phyloP scores from a whole-genome alignment of 2,113 vertebrate species.

The Delphinapterus leucas region DNA sequence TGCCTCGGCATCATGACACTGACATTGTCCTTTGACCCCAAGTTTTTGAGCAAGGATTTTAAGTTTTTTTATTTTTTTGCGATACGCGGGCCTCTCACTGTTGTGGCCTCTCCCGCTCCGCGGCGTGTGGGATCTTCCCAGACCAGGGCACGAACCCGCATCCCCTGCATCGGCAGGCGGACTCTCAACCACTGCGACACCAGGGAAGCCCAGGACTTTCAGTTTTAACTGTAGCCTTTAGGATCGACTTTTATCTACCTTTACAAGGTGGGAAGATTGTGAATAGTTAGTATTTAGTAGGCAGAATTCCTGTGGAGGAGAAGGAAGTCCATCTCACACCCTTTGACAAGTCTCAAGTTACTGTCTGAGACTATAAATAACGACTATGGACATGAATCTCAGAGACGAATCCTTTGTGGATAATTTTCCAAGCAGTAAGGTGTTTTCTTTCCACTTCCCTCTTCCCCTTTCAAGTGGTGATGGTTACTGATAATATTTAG shows the following conservation, averaged over 20 bases:
- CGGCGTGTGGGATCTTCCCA: too few relatives aligned
- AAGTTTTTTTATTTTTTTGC: background rate
- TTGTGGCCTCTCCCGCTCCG: too few relatives aligned
- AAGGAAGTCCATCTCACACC: slow-evolving; percentile 49
- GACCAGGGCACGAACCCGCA: too few relatives aligned
- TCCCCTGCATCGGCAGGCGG: too few relatives aligned
- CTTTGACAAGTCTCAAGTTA: slow-evolving; percentile 57
- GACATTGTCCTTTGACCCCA: background rate
- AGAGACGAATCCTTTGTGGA: slow-evolving; percentile 38
- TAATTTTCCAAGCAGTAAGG: slow-evolving; percentile 33
- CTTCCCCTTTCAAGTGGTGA: background rate
- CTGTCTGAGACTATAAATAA: slow-evolving; percentile 69
- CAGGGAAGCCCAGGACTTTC: background rate
- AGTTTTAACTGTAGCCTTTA: background rate
- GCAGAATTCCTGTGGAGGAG: slow-evolving; percentile 11
- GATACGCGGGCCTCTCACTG: too few relatives aligned
- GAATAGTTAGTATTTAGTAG: background rate
- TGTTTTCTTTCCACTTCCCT: background rate
- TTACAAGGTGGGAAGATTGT: background rate
- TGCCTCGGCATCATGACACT: background rate
- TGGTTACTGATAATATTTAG: background rate
- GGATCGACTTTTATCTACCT: background rate
- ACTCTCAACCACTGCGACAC: too few relatives aligned
- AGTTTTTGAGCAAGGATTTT: background rate
- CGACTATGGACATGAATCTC: slow-evolving; percentile 36